These are phyloP conservation scores for Dunckerocampus dactyliophorus DNA, from an alignment of 2,113 vertebrate species.

Conservation along the genomic window DNA sequence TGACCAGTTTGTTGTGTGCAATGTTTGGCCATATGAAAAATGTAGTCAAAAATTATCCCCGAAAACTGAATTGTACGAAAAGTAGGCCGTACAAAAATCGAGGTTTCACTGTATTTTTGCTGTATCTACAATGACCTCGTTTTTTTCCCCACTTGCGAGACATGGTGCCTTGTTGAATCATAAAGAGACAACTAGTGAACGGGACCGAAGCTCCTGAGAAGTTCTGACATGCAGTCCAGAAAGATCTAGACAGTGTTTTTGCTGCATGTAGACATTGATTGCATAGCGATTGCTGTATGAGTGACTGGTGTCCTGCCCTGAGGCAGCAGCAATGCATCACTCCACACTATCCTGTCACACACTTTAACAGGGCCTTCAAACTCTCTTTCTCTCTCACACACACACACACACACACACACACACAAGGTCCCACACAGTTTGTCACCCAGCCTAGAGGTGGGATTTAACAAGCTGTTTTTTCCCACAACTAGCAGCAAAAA, in stretches of 20 bases:
- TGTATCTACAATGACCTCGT: too few relatives aligned
- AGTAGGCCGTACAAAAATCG: too few relatives aligned
- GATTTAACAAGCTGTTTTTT: conserved; percentile 5
- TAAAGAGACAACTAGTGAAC: not conserved
- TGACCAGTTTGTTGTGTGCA: too few relatives aligned
- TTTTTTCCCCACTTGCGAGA: too few relatives aligned
- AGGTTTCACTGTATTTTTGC: too few relatives aligned
- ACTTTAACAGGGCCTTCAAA: conserved; percentile 35
- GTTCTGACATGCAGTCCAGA: conserved; percentile 19
- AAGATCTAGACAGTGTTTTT: conserved; percentile 24
- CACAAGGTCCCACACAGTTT: conserved; percentile 8
- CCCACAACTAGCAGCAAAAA: not conserved
- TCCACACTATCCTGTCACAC: conserved; percentile 50
- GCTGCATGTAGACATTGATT: conserved; percentile 57
- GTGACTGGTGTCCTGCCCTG: conserved; percentile 57
- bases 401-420: conserved; percentile 1
- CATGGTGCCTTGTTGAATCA: not conserved
- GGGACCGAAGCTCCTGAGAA: conserved; percentile 9
- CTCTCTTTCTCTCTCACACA: not conserved
- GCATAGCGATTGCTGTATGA: conserved; percentile 55
- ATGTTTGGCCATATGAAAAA: too few relatives aligned
- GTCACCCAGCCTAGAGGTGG: not conserved
- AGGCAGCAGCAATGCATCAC: conserved; percentile 62
- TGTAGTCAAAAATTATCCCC: too few relatives aligned
- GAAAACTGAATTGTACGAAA: too few relatives aligned